Evolutionary conservation across 2,113 vertebrate genomes (phyloP), one percentile per base, ranked within the genome.

Genomic region (Merops nubicus): DNA sequence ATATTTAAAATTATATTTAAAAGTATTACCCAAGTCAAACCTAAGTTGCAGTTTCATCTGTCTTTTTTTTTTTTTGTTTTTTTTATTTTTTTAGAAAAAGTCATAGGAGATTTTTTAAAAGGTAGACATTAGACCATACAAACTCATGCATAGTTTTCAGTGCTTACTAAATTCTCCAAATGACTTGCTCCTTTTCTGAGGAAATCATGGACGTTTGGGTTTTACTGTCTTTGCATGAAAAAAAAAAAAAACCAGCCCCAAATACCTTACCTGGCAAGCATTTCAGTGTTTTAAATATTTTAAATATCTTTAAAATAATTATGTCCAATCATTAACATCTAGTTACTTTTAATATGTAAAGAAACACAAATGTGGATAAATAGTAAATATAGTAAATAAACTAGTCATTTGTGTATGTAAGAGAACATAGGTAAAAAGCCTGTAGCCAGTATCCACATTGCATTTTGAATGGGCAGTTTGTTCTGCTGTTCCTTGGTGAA

Each of bases 1-100:
- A 74, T 93, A 91, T 87, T 95, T 77, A 12, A 90, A 67, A 77
- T 88, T 94, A 74, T 93, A 91, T 87, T 95, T 77, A 12, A 90
- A 67, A 92, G 63, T 90, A 68, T 83, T 83, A 92, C 50, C 62
- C 16, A 86, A 92, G 70, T 85, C 70, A 94, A 85, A 89, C 12
- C 43, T 43, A 51, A 82, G 54, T 53, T 88, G 90, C 38, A 59
- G 48, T 97, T 93, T 88, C 50, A 59, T 54, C 86, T 91, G 78
- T 42, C 36, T 92, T 68, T 93, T 89, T 56, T 63, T n/a, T 62
- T 74, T 88, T n/a, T n/a, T 91, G 78, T 42, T 34, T 92, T 68
- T 93, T 89, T 56, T 63, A n/a, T n/a, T 62, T 74, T 88, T 96
- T 94, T 76, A 89, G 83, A 89, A 64, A 80, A 89, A 91, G 45